These are phyloP conservation scores for Heterotilapia buettikoferi DNA, from an alignment of 2,113 vertebrate genomes.

Conservation along the genomic window DNA sequence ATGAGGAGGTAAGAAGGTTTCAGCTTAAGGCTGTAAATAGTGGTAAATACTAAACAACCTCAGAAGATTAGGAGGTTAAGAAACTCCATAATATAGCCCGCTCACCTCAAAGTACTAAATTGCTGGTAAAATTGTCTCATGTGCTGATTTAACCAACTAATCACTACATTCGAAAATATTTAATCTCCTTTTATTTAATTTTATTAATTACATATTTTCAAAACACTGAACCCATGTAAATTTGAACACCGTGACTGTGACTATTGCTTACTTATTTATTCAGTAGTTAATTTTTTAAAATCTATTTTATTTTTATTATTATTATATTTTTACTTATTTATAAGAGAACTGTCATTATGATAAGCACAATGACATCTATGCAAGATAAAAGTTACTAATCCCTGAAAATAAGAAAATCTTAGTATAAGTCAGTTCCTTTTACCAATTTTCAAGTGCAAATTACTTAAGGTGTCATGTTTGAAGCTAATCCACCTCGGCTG, in stretches of 20 bases:
- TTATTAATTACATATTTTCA: not conserved
- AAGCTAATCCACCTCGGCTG: not conserved
- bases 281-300: not conserved
- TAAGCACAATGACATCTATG: not conserved
- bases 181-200: not conserved
- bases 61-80: not conserved
- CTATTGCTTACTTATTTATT: not conserved
- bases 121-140: not conserved
- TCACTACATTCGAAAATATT: not conserved
- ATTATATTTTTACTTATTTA: not conserved
- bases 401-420: not conserved
- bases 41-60: not conserved
- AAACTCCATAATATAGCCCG: not conserved
- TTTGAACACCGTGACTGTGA: not conserved
- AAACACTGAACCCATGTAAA: not conserved
- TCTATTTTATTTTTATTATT: not conserved
- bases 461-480: not conserved
- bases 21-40: not conserved
- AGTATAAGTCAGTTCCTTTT: not conserved
- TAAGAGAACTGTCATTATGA: not conserved
- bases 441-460: not conserved
- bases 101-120: not conserved
- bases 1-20: not conserved
- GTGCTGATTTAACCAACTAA: not conserved
- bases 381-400: not conserved